A percentile compares a stretch with the other conserved stretches of the same genome.
These are phyloP conservation scores for Oscheius sp. DNA, from an alignment of 2,888 invertebrate species.

Conservation along the genomic window DNA sequence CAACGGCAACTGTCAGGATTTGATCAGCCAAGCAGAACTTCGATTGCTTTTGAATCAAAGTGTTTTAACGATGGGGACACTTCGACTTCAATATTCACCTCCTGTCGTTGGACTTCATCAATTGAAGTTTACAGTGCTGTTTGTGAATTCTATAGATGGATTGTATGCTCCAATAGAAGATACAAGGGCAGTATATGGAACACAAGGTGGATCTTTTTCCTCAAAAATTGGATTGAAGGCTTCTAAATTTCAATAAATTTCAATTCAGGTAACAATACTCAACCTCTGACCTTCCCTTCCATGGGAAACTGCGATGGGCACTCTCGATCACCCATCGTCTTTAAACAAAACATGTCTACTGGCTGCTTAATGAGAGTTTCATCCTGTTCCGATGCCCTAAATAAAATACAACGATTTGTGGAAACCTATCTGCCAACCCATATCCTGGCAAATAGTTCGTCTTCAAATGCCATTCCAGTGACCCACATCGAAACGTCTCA, in stretches of 20 bases:
- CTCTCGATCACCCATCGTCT: not conserved
- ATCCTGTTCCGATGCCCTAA: conserved; percentile 1
- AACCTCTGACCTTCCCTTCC: not conserved
- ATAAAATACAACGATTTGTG: not conserved
- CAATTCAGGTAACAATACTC: not conserved
- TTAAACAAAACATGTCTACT: not conserved
- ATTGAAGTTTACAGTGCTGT: not conserved
- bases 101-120: not conserved
- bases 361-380: not conserved
- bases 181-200: not conserved
- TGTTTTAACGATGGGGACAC: not conserved
- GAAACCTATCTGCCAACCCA: not conserved
- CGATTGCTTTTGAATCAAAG: conserved; percentile 3
- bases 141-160: not conserved
- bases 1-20: not conserved
- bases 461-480: not conserved
- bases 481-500: not conserved
- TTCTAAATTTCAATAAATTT: no score
- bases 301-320: conserved; percentile 1
- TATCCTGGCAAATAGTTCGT: not conserved
- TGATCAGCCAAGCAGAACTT: not conserved
- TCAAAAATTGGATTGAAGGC: not conserved
- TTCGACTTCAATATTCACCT: conserved; percentile 8
- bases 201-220: not conserved
- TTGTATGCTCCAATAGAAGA: no score